A percentile compares a stretch with the other conserved stretches of the same genome.
Evolutionary conservation across 2,888 invertebrate genomes (phyloP).

Genomic region (Tetramorium bicarinatum): DNA sequence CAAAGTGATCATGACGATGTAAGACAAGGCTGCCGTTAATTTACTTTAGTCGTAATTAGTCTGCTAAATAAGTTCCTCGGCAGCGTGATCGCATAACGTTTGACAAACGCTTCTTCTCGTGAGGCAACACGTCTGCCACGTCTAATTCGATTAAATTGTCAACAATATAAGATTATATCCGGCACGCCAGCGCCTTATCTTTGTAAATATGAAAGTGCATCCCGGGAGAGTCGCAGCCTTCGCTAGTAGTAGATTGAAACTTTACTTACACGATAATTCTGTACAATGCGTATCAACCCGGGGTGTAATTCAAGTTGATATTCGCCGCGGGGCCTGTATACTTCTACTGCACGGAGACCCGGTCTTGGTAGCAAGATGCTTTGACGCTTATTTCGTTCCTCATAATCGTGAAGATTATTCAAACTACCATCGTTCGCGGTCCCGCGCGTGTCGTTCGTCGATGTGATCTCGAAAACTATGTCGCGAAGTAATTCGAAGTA

Average conservation of each 20-base stretch:
- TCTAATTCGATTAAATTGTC: conserved; percentile 41
- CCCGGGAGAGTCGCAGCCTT: conserved; percentile 73
- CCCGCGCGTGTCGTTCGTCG: conserved; percentile 66
- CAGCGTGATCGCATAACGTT: conserved; percentile 13
- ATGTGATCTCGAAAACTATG: conserved; percentile 43
- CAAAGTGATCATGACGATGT: neutral
- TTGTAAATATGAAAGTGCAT: conserved; percentile 55
- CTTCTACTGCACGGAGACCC: conserved; percentile 61
- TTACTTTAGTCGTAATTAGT: neutral
- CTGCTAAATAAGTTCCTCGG: neutral
- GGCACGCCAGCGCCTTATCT: conserved; percentile 44
- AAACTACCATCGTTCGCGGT: conserved; percentile 58
- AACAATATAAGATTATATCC: conserved; percentile 41
- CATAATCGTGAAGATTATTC: conserved; percentile 74
- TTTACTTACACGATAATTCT: conserved; percentile 81
- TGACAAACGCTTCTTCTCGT: conserved; percentile 23
- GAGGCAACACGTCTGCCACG: conserved; percentile 8
- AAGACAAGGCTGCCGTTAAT: neutral
- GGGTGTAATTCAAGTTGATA: conserved; percentile 79
- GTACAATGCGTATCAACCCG: conserved; percentile 72
- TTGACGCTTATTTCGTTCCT: conserved; percentile 70
- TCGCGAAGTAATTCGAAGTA: conserved; percentile 51
- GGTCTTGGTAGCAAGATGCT: conserved; percentile 61
- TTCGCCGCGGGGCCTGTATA: conserved; percentile 77
- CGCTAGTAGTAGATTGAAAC: conserved; percentile 80